Evolutionary conservation across 2,888 invertebrate genomes (phyloP), one percentile per base, ranked within the genome.

Genomic region (Callimorpha dominula): DNA sequence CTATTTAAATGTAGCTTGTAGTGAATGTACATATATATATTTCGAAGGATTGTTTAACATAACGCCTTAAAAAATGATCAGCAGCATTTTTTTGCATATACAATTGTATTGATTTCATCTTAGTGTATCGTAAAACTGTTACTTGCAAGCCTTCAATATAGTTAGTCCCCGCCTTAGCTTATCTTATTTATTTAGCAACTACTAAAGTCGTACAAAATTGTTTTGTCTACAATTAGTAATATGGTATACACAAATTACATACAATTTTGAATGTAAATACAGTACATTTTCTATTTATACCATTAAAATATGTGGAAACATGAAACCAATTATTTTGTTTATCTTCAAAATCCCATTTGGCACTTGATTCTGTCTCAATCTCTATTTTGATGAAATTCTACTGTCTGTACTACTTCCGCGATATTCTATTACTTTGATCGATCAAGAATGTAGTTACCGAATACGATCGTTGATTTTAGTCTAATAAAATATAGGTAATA

Each of bases 211-310:
- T 68, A 46, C 17, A 49, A 43, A 62, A 69, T 63, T 42, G 42
- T 15, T 54, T 49, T 31, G 40, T 50, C n/a, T 8, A 40, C 42
- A 62, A 50, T 63, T 40, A 20, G 12, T 50, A 42, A 50, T 69
- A 49, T 63, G 60, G 12, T 60, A 31, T 54, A 12, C 62, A 63
- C 31, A 6, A 20, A 20, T 46, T 31, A 20, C 20, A 52, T 20
- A 62, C 12, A 11, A n/a, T 57, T 57, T 20, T 57, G 11, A 60
- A 73, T 74, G n/a, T 52, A 60, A 72, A 80, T 70, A 72, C 71
- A 50, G 42, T 68, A 49, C 49, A 67, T 74, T 81, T 76, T 76
- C 68, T 80, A 80, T 80, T 78, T 57, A 75, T n/a, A 50, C n/a
- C 49, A 60, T 70, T 71, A 57, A 67, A 76, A 70, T 70, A 20